Evolutionary conservation across 2,888 invertebrate species (phyloP).

Genomic region (Dicranocentrus wangi): DNA sequence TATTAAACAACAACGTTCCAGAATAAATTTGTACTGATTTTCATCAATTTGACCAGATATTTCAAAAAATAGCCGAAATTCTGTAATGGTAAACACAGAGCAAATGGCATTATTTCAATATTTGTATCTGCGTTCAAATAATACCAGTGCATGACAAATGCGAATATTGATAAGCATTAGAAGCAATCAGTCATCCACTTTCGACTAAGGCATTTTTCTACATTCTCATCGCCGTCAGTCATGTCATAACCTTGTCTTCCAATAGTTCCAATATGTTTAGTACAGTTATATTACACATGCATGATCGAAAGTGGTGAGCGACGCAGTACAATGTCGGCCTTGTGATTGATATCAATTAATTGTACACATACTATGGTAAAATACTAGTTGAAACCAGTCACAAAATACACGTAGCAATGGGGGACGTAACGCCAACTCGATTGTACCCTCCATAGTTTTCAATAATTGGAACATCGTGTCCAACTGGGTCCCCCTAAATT

Average conservation of each 20-base stretch:
- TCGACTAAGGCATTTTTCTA: too few relatives aligned
- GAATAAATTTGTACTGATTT: slow-evolving; percentile 4
- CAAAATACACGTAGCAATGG: slow-evolving; percentile 1
- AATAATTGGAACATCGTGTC: neutral
- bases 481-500: neutral
- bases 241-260: too few relatives aligned
- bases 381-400: slow-evolving; percentile 5
- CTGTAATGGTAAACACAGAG: slow-evolving; percentile 5
- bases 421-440: neutral
- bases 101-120: neutral
- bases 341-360: too few relatives aligned
- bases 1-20: neutral
- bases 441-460: neutral
- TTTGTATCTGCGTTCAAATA: too few relatives aligned
- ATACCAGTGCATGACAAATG: too few relatives aligned
- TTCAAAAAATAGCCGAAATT: neutral
- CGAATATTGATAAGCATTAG: too few relatives aligned
- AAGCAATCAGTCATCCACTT: too few relatives aligned
- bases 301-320: too few relatives aligned
- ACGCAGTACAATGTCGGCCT: too few relatives aligned
- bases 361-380: slow-evolving; percentile 7
- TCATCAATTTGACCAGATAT: neutral
- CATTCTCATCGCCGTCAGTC: too few relatives aligned
- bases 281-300: too few relatives aligned
- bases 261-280: too few relatives aligned